Base-by-base conservation (phyloP, 2,888 invertebrate species). In the Agonum fuliginosum region DNA sequence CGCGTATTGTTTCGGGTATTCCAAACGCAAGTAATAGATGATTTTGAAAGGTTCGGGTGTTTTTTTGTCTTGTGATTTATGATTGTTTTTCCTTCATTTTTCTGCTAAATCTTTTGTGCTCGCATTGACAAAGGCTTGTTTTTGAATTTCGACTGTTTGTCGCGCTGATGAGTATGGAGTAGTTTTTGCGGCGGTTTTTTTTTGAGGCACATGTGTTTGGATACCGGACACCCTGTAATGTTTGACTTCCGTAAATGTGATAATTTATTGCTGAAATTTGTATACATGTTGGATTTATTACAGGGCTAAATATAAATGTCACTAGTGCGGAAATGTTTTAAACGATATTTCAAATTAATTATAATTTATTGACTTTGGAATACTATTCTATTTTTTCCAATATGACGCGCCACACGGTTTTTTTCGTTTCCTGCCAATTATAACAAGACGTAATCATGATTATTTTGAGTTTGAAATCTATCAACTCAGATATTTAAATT, bases 11-110 rank as follows among this genome's bases (percentile, higher is more conserved):
- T 74, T 65, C 43, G 10, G 12, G 46, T 27, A 48, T 51, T 62
- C 10, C 17, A 24, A 62, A 43, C 65, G 74, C 46, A 62, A 73
- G 73, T 54, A 54, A 74, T 74, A 74, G 74, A 74, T 74, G 62
- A 54, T 43, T 74, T 74, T 74, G 74, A 74, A 74, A 62, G 74
- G 74, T 65, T 43, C 19, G 19, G 27, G 46, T 10, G 10, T 20
- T 74, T 74, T 74, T 73, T 62, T 30, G 24, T 67, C 67, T 62
- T 43, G 22, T 74, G 74, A 74, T 74, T 74, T 74, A 74, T 74
- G 62, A 65, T 65, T 62, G 62, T 62, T 48, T 71, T 51, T 71
- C 22, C 71, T 71, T 51, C 58, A 62, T 62, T 62, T 62, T 62
- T 62, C 54, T 62, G 30, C 30, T 62, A 62, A 62, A 30, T 62